Evolutionary conservation across 2,888 invertebrate genomes (phyloP).

Genomic region (Brenthis ino): DNA sequence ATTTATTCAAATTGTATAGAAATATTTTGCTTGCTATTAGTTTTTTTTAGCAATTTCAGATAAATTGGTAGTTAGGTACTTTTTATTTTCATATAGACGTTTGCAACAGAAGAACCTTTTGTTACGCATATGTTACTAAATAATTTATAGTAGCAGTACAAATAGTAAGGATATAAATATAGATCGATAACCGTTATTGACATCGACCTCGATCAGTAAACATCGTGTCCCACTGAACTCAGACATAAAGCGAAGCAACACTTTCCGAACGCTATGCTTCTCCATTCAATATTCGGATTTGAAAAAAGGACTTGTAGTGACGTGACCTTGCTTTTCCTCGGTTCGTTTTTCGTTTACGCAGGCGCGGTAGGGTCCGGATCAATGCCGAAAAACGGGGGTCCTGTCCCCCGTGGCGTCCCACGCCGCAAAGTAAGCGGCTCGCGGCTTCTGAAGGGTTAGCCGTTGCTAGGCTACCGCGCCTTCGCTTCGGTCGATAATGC

Average conservation of each 20-base stretch:
- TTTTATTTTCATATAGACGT: too few relatives aligned
- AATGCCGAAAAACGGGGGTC: conserved; percentile 79
- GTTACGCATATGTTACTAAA: too few relatives aligned
- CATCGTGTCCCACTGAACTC: conserved; percentile 60
- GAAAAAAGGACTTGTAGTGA: conserved; percentile 78
- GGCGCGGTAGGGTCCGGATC: conserved; percentile 75
- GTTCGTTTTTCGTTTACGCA: conserved; percentile 79
- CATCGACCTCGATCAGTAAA: conserved; percentile 37
- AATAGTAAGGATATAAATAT: not conserved
- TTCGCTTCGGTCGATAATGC: conserved; percentile 70
- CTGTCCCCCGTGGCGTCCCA: conserved; percentile 60
- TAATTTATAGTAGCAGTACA: not conserved
- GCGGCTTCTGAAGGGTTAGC: conserved; percentile 78
- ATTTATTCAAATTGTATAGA: too few relatives aligned
- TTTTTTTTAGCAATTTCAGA: too few relatives aligned
- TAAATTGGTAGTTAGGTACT: too few relatives aligned
- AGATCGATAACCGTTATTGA: conserved; percentile 19
- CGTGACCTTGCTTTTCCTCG: conserved; percentile 78
- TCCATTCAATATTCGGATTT: conserved; percentile 78
- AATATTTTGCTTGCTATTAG: too few relatives aligned
- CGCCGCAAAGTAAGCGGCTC: conserved; percentile 74
- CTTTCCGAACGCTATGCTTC: conserved; percentile 66
- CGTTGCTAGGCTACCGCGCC: conserved; percentile 75
- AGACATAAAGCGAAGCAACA: conserved; percentile 57
- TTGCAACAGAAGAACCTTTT: too few relatives aligned